These are phyloP conservation scores for Petroica traversi DNA, from an alignment of 2,113 vertebrate genomes.

Conservation along the genomic window DNA sequence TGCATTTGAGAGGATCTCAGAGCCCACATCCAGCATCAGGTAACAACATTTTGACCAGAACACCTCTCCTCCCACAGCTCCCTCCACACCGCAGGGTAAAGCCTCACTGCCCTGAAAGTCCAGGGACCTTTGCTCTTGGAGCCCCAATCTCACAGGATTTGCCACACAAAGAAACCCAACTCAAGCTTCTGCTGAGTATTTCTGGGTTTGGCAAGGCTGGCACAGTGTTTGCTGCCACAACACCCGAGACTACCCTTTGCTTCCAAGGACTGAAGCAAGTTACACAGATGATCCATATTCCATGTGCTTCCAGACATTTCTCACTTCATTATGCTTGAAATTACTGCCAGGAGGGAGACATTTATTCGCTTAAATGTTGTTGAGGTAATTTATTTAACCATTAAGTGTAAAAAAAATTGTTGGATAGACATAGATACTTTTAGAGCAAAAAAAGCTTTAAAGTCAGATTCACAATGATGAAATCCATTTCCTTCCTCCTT, in stretches of 20 bases:
- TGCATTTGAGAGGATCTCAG: not conserved
- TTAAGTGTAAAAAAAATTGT: not conserved
- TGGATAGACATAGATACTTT: not conserved
- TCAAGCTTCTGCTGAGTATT: not conserved
- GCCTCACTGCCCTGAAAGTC: not conserved
- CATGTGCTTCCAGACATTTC: not conserved
- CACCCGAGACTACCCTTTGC: not conserved
- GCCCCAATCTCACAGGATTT: not conserved
- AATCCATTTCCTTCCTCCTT: not conserved
- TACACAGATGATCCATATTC: not conserved
- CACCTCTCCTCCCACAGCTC: not conserved
- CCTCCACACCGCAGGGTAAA: fast-evolving
- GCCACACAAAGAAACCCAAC: not conserved
- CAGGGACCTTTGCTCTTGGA: not conserved
- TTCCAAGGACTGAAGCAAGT: not conserved
- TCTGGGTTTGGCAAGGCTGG: not conserved
- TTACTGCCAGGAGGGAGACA: not conserved
- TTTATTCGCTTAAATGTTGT: not conserved
- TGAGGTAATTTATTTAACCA: not conserved
- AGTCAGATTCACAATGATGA: not conserved
- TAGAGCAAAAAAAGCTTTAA: not conserved
- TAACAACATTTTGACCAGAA: fast-evolving
- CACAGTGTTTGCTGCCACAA: not conserved
- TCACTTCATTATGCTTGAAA: not conserved
- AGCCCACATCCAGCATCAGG: not conserved